Evolutionary conservation across 2,797 vertebrate species (phyloP), one percentile per base, ranked within the genome.

Genomic region (Rhabdomys pumilio): DNA sequence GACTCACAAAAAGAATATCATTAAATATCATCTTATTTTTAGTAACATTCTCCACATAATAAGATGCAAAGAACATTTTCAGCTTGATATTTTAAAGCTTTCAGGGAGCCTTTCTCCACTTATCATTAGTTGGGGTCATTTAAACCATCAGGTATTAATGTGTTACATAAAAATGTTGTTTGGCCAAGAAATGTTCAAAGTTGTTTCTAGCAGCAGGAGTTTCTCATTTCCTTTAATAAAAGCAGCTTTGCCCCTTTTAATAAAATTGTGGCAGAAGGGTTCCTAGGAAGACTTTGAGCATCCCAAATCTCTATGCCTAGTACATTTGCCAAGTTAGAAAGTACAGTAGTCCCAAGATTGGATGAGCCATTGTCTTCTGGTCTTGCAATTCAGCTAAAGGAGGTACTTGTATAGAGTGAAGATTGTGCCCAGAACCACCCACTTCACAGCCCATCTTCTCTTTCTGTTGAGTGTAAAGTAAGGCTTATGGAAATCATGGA

Each of bases 121-220:
- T 91, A 47, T 90, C 96, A 94, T 97, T 96, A 97, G 87, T 29
- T 50, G 38, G 61, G 59, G 81, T 90, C 80, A 79, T 90, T 96
- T 94, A 93, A 93, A 85, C 87, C 89, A 67, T 61, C 75, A 94
- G 90, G 55, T 97, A 95, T 76, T 91, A 88, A 94, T 69, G 76
- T 97, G 67, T 61, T 94, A 57, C 34, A 82, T 93, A 88, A 95
- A 94, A 85, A 90, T 50, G 34, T 82, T 85, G 34, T 88, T 79
- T 86, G 90, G 55, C 13, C 53, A 90, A 44, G 69, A 24, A 96
- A 59, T 20, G 22, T 77, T 94, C 88, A 82, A 41, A 93, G 90
- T 80, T 93, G 59, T 88, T 97, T 97, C 84, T 57, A 96, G 80
- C 24, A 86, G 38, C 55, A 90, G 50, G 95, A 89, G 87, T 76